Evolutionary conservation across 2,797 vertebrate species (phyloP).

Genomic region (Gobionotothen gibberifrons): DNA sequence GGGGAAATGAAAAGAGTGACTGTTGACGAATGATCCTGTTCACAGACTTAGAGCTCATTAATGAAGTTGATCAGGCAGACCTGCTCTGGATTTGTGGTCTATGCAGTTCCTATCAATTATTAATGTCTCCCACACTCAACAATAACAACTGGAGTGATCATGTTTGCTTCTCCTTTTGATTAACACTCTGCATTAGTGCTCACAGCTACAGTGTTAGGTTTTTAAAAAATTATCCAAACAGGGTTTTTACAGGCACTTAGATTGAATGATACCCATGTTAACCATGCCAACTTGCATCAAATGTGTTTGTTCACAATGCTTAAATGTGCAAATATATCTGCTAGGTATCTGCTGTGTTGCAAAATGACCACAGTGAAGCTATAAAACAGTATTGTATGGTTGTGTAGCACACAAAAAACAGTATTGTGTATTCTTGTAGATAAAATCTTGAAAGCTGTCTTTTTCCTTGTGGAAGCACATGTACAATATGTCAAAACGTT

Average conservation of each 20-base stretch:
- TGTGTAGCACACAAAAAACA: slow-evolving; percentile 30
- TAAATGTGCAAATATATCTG: slow-evolving; percentile 43
- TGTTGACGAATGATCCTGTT: slow-evolving; percentile 21
- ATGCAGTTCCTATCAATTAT: slow-evolving; percentile 46
- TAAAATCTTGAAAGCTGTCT: neutral
- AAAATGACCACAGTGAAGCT: slow-evolving; percentile 21
- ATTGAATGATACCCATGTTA: slow-evolving; percentile 4
- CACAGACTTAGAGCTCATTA: slow-evolving; percentile 33
- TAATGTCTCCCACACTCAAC: slow-evolving; percentile 10
- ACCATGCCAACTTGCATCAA: slow-evolving; percentile 14
- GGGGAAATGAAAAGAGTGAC: slow-evolving; percentile 81
- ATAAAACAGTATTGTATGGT: slow-evolving; percentile 24
- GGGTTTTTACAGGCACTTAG: neutral
- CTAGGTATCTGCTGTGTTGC: slow-evolving; percentile 15
- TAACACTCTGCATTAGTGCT: slow-evolving; percentile 21
- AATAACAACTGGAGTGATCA: slow-evolving; percentile 11
- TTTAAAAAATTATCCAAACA: neutral
- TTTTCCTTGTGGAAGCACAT: neutral
- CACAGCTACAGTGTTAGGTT: slow-evolving; percentile 16
- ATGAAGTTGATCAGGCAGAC: slow-evolving; percentile 30
- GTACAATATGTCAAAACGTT: neutral
- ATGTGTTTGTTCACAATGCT: slow-evolving; percentile 26
- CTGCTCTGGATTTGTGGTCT: slow-evolving; percentile 27
- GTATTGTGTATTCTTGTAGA: slow-evolving; percentile 8
- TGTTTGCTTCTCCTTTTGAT: slow-evolving; percentile 20